Base-by-base conservation (phyloP, 2,113 vertebrate genomes). In the Bufo bufo region DNA sequence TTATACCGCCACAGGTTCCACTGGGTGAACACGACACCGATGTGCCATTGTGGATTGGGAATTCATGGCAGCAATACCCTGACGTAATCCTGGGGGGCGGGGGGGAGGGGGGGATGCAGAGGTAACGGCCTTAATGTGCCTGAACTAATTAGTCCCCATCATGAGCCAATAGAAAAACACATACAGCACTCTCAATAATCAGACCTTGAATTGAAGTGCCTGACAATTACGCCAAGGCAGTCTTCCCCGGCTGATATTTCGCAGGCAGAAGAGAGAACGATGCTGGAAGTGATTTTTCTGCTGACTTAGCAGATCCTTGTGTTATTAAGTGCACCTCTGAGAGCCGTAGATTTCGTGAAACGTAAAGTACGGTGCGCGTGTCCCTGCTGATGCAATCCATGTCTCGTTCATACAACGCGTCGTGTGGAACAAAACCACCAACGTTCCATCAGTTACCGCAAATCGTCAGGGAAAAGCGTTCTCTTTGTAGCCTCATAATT, bases 101-200 rank as follows among this genome's bases (percentile, higher is more conserved):
- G 47, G 33, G 59, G 45, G 33, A 16, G 16, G 72, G 17, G 14
- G 33, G 69, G 23, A 16, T 58, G 45, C 16, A 59, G 19, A 9
- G 47, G 58, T 43, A 77, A 33, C 33, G 49, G 13, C 12, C 3
- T 1, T 58, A 75, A 77, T 77, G 84, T 77, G 45, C 13, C 74
- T 16, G 47, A 83, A 83, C 81, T 83, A 83, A 86, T 86, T 85
- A 61, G 45, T 45, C 19, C 54, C 33, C 65, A 58, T 77, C 74
- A 77, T 23, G 4, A 86, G 20, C 45, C 61, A 23, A 52, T 50
- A 83, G 69, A 63, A 86, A 78, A 77, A 77, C 58, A 78, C 45
- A 63, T 78, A 47, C 5, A 86, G 45, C 19, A 52, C 45, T 58
- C 12, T 23, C 81, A 87, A 79, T 80, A 79, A 87, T 81, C 81